phyloP scores from a whole-genome alignment of 2,888 invertebrate species.

The Amphimallon solstitiale region DNA sequence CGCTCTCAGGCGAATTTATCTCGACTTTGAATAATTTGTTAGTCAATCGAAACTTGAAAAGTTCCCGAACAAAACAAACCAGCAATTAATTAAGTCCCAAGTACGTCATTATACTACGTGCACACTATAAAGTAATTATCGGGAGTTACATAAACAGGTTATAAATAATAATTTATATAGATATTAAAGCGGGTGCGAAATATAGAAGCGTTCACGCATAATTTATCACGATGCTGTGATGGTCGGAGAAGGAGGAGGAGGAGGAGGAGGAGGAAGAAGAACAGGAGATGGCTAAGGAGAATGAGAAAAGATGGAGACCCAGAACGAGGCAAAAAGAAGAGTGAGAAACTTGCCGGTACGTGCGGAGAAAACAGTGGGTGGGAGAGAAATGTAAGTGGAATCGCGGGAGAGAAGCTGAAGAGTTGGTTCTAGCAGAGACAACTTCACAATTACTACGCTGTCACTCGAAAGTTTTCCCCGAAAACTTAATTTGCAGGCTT shows the following conservation, averaged over 20 bases:
- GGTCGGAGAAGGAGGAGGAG: neutral
- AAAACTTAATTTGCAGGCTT: constrained; percentile 57
- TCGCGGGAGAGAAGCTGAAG: constrained; percentile 15
- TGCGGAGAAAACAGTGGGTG: neutral
- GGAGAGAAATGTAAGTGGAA: constrained; percentile 11
- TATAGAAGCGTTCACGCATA: constrained; percentile 47
- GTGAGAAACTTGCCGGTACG: neutral
- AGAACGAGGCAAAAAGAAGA: neutral
- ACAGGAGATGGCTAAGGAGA: neutral
- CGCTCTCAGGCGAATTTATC: neutral
- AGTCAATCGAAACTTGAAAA: constrained; percentile 23
- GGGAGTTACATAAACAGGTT: constrained; percentile 49
- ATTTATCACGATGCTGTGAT: constrained; percentile 37
- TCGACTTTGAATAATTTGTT: constrained; percentile 26
- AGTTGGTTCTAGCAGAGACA: constrained; percentile 47
- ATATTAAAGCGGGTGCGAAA: constrained; percentile 46
- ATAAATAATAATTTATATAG: constrained; percentile 51
- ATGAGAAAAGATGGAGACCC: neutral
- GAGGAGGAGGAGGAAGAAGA: neutral
- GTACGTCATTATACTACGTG: constrained; percentile 43
- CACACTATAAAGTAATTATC: constrained; percentile 48
- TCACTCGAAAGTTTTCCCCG: constrained; percentile 55
- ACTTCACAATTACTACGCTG: constrained; percentile 57
- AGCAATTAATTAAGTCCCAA: constrained; percentile 48
- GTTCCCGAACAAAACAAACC: constrained; percentile 30